Conservation (phyloP, 2,797 vertebrate genomes). For the Chlorospingus semifuscus region DNA sequence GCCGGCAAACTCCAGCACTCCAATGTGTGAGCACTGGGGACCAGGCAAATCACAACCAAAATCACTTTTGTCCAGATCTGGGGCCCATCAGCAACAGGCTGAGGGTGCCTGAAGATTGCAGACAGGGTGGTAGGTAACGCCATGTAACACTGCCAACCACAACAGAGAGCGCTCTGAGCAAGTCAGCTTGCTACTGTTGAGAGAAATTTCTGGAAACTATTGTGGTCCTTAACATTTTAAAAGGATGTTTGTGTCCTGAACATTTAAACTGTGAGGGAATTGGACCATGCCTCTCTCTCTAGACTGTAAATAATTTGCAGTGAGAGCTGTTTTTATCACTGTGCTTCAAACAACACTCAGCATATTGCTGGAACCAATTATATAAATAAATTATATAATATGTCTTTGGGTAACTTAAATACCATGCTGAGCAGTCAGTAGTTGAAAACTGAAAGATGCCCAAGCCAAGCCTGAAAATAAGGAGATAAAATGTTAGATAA, state of each 20-base stretch:
- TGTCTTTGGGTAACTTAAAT: slow-evolving; percentile 11
- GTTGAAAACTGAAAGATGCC: slow-evolving; percentile 4
- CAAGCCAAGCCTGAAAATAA: slow-evolving; percentile 13
- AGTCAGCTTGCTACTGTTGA: background rate
- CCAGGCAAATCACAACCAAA: background rate
- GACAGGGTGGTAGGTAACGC: background rate
- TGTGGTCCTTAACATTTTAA: background rate
- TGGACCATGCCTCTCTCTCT: background rate
- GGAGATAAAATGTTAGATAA: background rate
- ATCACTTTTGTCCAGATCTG: background rate
- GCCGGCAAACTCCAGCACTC: background rate
- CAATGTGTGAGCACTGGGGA: accelerated
- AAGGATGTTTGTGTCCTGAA: background rate
- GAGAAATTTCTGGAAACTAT: background rate
- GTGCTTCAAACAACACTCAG: slow-evolving; percentile 54
- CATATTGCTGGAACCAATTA: slow-evolving; percentile 20
- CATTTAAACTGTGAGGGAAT: background rate
- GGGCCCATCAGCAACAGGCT: background rate
- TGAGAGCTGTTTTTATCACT: slow-evolving; percentile 29
- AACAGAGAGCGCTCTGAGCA: background rate
- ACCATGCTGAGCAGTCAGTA: background rate
- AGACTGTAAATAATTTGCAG: slow-evolving; percentile 39
- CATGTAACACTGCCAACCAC: background rate
- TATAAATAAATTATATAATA: slow-evolving; percentile 61
- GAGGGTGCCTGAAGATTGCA: background rate